These are phyloP conservation scores for Himalopsyche japonica DNA, from an alignment of 2,888 invertebrate genomes.

Conservation along the genomic window DNA sequence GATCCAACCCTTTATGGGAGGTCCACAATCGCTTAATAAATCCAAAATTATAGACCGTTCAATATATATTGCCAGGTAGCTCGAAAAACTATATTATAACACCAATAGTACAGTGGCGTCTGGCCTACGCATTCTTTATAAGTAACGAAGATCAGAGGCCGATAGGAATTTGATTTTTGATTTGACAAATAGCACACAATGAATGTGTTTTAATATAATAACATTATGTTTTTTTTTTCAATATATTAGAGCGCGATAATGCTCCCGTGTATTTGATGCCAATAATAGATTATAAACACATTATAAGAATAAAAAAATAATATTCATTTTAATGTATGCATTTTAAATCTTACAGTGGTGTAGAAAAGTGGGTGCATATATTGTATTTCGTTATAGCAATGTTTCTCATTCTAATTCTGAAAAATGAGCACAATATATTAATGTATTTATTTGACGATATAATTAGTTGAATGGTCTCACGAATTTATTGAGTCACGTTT, in stretches of 20 bases:
- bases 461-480: too few species aligned
- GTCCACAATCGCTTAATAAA: not conserved
- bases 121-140: too few species aligned
- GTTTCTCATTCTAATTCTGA: too few species aligned
- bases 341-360: not conserved
- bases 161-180: not conserved
- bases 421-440: too few species aligned
- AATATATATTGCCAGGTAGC: not conserved
- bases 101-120: too few species aligned
- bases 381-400: too few species aligned
- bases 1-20: not conserved
- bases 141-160: too few species aligned
- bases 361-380: not conserved
- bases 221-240: conserved; percentile 15
- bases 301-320: not conserved
- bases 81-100: too few species aligned
- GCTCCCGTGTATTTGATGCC: conserved; percentile 16
- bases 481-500: too few species aligned
- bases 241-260: conserved; percentile 8
- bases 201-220: not conserved
- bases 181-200: not conserved
- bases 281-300: conserved; percentile 8
- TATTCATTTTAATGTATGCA: not conserved
- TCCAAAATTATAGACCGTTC: not conserved
- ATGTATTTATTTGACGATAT: too few species aligned